phyloP scores from a whole-genome alignment of 2,888 invertebrate genomes.

The Nephrotoma appendiculata region DNA sequence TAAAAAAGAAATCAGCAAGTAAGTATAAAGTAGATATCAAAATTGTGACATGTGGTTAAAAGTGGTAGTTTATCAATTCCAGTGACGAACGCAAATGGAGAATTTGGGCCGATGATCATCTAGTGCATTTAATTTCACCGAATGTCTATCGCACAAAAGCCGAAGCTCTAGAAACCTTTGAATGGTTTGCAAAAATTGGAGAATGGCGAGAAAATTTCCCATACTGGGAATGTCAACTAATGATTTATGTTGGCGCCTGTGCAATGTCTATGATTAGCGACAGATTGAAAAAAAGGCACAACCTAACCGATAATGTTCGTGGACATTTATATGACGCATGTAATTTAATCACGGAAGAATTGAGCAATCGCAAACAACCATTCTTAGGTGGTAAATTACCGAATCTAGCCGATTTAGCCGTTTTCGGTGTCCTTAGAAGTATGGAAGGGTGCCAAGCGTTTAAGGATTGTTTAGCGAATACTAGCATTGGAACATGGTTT shows the following conservation, averaged over 20 bases:
- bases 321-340: constrained; percentile 81
- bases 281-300: constrained; percentile 70
- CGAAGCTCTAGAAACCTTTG: constrained; percentile 84
- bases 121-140: constrained; percentile 89
- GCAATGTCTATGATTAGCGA: constrained; percentile 93
- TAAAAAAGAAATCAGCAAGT: constrained; percentile 25
- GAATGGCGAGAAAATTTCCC: constrained; percentile 86
- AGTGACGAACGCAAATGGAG: constrained; percentile 93
- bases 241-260: constrained; percentile 82
- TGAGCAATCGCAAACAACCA: constrained; percentile 49
- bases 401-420: constrained; percentile 82
- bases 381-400: constrained; percentile 83
- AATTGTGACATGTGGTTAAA: neutral
- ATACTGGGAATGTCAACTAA: constrained; percentile 65
- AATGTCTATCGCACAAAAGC: constrained; percentile 81
- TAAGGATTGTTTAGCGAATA: constrained; percentile 57
- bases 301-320: constrained; percentile 77
- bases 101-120: constrained; percentile 80
- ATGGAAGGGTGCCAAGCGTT: constrained; percentile 90
- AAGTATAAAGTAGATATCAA: neutral
- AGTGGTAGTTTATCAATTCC: constrained; percentile 18
- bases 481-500: constrained; percentile 64
- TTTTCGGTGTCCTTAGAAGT: constrained; percentile 80
- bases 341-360: constrained; percentile 57
- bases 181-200: constrained; percentile 86